Evolutionary conservation across 2,797 vertebrate genomes (phyloP).

Genomic region (Babyrousa celebensis): DNA sequence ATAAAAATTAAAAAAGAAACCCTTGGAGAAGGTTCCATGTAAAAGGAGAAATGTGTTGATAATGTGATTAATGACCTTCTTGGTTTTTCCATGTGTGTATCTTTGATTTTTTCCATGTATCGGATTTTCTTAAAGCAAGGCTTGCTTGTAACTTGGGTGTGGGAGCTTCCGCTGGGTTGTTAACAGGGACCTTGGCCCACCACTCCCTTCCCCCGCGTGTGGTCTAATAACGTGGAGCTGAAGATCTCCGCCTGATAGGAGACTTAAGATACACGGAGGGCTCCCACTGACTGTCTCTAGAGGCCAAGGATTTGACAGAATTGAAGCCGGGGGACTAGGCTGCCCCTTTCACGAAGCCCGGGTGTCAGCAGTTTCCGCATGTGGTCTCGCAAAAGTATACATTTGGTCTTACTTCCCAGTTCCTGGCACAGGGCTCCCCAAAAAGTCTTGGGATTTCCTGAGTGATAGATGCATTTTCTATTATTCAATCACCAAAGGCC

Average conservation of each 20-base stretch:
- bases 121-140: slow-evolving; percentile 21
- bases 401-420: background rate
- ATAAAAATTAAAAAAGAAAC: background rate
- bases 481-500: background rate
- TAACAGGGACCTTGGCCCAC: too few species aligned
- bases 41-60: slow-evolving; percentile 25
- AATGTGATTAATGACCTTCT: background rate
- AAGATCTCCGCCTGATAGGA: background rate
- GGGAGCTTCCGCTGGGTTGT: background rate
- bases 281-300: background rate
- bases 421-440: background rate
- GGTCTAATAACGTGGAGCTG: background rate
- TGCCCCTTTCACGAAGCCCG: background rate
- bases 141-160: background rate
- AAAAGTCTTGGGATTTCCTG: background rate
- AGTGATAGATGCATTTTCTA: background rate
- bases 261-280: background rate
- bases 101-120: background rate
- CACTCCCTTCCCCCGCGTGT: background rate
- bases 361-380: background rate
- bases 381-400: background rate
- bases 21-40: background rate
- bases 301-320: background rate
- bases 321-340: too few species aligned
- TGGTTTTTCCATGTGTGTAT: background rate